A percentile compares a stretch with the other conserved stretches of the same genome.
Conservation (phyloP, 2,888 invertebrate genomes). For the Hecatera dysodea region DNA sequence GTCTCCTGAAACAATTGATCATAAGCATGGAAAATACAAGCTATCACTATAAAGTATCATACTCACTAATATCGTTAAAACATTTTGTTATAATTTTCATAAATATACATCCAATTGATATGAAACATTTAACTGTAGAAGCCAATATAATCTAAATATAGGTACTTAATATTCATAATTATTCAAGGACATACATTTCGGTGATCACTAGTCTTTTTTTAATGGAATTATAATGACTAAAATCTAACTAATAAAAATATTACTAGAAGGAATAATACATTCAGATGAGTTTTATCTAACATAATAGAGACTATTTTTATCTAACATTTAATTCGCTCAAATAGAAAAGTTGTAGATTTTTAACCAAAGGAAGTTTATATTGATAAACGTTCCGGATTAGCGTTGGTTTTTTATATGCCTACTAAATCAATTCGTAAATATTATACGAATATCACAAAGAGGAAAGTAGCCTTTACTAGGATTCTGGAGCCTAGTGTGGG, state of each 20-base stretch:
- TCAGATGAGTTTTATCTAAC: conserved; percentile 42
- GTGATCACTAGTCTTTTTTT: conserved; percentile 34
- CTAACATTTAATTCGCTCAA: conserved; percentile 6
- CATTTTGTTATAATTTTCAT: conserved; percentile 4
- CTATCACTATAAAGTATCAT: conserved; percentile 21
- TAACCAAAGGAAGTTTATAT: background rate
- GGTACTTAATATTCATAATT: conserved; percentile 4
- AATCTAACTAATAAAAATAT: conserved; percentile 23
- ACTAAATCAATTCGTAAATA: conserved; percentile 18
- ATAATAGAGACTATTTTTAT: conserved; percentile 12
- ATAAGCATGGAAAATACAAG: conserved; percentile 34
- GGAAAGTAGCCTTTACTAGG: conserved; percentile 31
- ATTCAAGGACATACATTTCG: conserved; percentile 25
- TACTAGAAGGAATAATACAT: conserved; percentile 27
- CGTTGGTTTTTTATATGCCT: background rate
- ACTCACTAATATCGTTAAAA: conserved; percentile 23
- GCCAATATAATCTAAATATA: conserved; percentile 23
- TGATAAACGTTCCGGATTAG: background rate
- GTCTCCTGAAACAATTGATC: conserved; percentile 34
- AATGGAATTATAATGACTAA: conserved; percentile 38
- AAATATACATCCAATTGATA: conserved; percentile 55
- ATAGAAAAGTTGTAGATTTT: background rate
- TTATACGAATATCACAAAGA: conserved; percentile 13
- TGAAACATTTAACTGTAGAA: conserved; percentile 46
- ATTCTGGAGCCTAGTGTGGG: conserved; percentile 1